Conservation (phyloP, 2,113 vertebrate species). For the Hyperopisus bebe region DNA sequence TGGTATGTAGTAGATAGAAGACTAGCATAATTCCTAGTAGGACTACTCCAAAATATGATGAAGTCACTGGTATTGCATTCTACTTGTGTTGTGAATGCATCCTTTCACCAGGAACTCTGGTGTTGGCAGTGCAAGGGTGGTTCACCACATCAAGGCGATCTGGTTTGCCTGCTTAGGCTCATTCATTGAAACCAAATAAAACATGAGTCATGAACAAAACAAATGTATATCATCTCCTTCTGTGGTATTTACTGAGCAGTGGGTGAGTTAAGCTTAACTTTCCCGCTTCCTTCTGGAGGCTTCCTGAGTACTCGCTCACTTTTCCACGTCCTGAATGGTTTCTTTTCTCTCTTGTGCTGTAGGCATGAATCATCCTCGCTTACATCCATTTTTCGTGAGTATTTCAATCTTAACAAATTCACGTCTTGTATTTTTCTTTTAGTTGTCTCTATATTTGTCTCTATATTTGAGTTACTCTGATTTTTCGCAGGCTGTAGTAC, state of each 20-base stretch:
- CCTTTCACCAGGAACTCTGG: not conserved
- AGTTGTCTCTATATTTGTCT: not conserved
- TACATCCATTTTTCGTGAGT: not conserved
- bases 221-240: not conserved
- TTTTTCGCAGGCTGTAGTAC: not conserved
- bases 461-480: not conserved
- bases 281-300: not conserved
- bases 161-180: not conserved
- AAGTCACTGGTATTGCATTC: not conserved
- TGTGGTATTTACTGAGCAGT: not conserved
- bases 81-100: not conserved
- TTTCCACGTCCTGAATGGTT: not conserved
- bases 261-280: not conserved
- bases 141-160: not conserved
- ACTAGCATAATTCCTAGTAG: not conserved
- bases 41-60: not conserved
- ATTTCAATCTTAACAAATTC: not conserved
- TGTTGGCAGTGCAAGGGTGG: not conserved
- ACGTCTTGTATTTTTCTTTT: not conserved
- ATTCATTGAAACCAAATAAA: not conserved
- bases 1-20: not conserved
- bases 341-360: not conserved
- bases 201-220: not conserved
- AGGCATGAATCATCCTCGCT: not conserved
- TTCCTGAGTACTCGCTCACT: not conserved